phyloP scores from a whole-genome alignment of 2,797 vertebrate species.

The Glyptemys insculpta region DNA sequence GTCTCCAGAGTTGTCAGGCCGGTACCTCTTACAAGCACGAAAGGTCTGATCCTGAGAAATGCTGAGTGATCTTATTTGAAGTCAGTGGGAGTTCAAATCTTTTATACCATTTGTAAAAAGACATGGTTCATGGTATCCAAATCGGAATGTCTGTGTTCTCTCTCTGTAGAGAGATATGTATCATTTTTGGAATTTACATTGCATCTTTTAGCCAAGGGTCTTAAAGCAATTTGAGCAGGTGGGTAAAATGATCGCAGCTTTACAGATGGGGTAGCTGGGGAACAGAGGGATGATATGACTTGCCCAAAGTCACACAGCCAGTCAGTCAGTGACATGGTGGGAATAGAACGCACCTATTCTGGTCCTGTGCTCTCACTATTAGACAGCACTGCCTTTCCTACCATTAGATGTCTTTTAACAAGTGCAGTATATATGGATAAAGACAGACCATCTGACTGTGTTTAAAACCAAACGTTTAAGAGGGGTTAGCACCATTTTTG shows the following conservation, averaged over 20 bases:
- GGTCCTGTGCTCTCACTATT: not conserved
- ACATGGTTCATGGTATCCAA: not conserved
- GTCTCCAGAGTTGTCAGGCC: not conserved
- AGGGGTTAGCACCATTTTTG: not conserved
- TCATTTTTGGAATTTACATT: not conserved
- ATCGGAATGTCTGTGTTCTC: not conserved
- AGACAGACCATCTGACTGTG: not conserved
- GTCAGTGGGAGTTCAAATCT: not conserved
- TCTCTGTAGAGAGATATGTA: not conserved
- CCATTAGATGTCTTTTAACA: not conserved
- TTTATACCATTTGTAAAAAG: not conserved
- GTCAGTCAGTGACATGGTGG: not conserved
- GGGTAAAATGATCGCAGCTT: not conserved
- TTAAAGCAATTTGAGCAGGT: not conserved
- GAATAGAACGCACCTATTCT: not conserved
- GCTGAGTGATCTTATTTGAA: not conserved
- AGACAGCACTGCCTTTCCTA: not conserved
- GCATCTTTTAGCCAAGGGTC: not conserved
- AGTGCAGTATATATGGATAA: not conserved
- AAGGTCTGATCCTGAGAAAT: not conserved
- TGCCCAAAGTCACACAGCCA: not conserved
- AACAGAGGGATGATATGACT: not conserved
- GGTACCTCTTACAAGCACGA: not conserved
- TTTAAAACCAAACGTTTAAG: not conserved
- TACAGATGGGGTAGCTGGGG: not conserved